phyloP scores from a whole-genome alignment of 2,113 vertebrate genomes.

The Anarhynchus alexandrinus region DNA sequence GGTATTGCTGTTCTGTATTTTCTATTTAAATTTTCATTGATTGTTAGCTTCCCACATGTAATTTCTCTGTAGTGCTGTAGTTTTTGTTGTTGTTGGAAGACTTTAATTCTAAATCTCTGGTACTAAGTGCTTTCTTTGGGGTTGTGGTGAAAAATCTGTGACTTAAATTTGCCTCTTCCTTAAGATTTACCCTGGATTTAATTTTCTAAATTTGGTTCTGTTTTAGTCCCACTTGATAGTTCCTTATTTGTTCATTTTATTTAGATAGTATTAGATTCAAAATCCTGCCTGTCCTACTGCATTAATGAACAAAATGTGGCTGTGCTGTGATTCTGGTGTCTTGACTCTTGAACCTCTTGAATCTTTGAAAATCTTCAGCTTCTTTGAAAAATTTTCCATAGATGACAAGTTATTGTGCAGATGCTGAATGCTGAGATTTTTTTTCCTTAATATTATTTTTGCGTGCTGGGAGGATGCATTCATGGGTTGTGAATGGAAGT shows the following conservation, averaged over 20 bases:
- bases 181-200: not conserved
- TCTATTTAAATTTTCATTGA: not conserved
- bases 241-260: not conserved
- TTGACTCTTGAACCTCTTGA: not conserved
- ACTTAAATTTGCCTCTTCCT: not conserved
- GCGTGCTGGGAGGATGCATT: not conserved
- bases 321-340: not conserved
- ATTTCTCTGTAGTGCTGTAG: not conserved
- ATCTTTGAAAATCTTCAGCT: not conserved
- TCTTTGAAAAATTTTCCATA: not conserved
- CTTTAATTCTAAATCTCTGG: not conserved
- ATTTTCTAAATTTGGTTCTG: not conserved
- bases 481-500: not conserved
- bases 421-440: not conserved
- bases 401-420: not conserved
- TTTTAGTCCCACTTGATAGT: not conserved
- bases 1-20: not conserved
- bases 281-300: not conserved
- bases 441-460: not conserved
- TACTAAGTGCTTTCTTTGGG: not conserved
- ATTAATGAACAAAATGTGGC: not conserved
- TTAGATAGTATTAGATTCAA: not conserved
- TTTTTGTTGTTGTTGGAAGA: not conserved
- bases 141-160: not conserved
- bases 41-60: not conserved